phyloP scores from a whole-genome alignment of 53 echinoderm and acorn worm species.

The Arbacia lixula region DNA sequence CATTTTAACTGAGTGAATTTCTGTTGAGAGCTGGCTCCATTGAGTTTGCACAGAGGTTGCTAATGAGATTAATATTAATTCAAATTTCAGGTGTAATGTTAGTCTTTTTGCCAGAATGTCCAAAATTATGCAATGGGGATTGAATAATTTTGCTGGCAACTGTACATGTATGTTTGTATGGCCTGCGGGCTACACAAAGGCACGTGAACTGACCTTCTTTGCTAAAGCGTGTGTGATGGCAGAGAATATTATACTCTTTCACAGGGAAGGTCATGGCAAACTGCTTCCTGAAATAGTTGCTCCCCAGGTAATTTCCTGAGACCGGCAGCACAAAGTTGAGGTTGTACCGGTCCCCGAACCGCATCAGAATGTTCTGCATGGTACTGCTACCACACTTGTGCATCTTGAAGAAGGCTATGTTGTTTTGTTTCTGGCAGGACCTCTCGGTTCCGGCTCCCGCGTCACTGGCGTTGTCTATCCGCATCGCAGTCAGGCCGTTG shows the following conservation, averaged over 20 bases:
- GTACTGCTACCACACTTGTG: conserved; percentile 96
- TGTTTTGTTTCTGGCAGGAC: conserved; percentile 3
- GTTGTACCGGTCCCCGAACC: conserved; percentile 76
- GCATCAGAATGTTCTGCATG: conserved; percentile 89
- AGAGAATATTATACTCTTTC: conserved; percentile 82
- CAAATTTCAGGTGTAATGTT: no score
- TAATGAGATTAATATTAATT: no score
- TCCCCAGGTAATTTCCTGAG: conserved; percentile 81
- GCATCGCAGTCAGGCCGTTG: no score
- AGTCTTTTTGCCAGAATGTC: no score
- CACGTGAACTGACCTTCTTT: conserved; percentile 65
- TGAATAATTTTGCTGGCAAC: neutral
- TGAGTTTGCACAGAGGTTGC: no score
- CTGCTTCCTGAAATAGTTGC: conserved; percentile 54
- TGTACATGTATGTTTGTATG: neutral
- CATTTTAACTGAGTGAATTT: no score
- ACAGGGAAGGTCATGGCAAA: conserved; percentile 59
- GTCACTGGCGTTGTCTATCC: no score
- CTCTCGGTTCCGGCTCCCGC: no score
- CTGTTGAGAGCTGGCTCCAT: no score
- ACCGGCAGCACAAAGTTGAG: conserved; percentile 90
- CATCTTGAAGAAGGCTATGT: conserved; percentile 91
- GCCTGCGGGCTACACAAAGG: no score
- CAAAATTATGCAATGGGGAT: neutral
- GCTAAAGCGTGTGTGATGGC: conserved; percentile 82